Evolutionary conservation across 2,888 invertebrate species (phyloP).

Genomic region (Parnassius mnemosyne): DNA sequence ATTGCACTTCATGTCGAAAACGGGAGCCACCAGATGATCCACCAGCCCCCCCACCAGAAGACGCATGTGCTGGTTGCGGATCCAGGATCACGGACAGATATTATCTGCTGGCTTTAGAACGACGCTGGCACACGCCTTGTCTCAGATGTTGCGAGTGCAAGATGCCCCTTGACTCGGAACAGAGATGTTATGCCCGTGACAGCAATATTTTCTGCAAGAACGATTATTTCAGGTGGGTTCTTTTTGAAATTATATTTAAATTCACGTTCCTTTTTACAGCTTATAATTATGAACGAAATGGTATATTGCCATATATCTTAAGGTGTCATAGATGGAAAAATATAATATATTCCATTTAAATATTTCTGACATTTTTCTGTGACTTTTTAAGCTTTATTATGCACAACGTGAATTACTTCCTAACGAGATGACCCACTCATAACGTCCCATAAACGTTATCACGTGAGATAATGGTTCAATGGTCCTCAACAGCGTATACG

Average conservation of each 20-base stretch:
- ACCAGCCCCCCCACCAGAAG: slow-evolving; percentile 67
- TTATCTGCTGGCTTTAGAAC: slow-evolving; percentile 94
- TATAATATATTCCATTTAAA: too few species aligned
- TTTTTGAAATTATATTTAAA: slow-evolving; percentile 6
- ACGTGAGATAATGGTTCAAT: too few species aligned
- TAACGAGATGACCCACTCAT: too few species aligned
- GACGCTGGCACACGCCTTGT: slow-evolving; percentile 96
- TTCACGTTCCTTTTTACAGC: background rate
- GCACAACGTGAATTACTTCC: too few species aligned
- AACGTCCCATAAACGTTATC: too few species aligned
- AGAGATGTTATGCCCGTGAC: slow-evolving; percentile 95
- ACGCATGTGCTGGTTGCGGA: slow-evolving; percentile 93
- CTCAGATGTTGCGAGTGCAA: slow-evolving; percentile 95
- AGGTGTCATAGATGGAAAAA: too few species aligned
- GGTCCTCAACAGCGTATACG: too few species aligned
- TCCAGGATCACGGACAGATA: slow-evolving; percentile 92
- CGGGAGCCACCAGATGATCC: slow-evolving; percentile 76
- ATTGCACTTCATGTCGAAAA: slow-evolving; percentile 82
- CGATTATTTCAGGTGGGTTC: slow-evolving; percentile 95
- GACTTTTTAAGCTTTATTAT: too few species aligned
- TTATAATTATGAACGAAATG: background rate
- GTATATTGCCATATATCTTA: too few species aligned
- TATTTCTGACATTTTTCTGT: too few species aligned
- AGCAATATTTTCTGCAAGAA: slow-evolving; percentile 97
- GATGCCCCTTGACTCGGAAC: slow-evolving; percentile 92